Evolutionary conservation across 2,888 invertebrate species (phyloP).

Genomic region (Sminthurinus aureus): DNA sequence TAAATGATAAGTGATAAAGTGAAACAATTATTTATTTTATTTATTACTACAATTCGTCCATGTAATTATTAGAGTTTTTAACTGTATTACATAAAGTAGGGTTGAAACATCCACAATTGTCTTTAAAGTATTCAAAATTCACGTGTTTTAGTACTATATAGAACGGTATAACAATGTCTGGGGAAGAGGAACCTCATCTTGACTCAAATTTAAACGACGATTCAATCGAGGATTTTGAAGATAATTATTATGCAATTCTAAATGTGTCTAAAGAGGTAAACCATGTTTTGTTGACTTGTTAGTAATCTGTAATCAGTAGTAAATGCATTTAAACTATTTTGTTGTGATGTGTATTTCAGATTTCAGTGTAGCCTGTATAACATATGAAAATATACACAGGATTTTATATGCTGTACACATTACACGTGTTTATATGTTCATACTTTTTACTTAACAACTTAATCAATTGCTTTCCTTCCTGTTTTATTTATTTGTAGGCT

Average conservation of each 20-base stretch:
- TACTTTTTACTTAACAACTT: too few species aligned
- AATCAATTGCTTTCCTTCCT: too few species aligned
- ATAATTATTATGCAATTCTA: constrained; percentile 87
- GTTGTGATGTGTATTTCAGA: background rate
- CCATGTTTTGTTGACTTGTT: background rate
- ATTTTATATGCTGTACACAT: background rate
- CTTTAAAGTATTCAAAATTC: background rate
- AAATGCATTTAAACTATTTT: background rate
- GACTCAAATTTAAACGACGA: constrained; percentile 20
- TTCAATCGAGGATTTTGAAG: constrained; percentile 64
- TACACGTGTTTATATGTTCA: background rate
- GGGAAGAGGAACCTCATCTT: background rate
- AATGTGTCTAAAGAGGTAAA: constrained; percentile 68
- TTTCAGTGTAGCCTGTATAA: background rate
- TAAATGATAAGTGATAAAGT: too few species aligned
- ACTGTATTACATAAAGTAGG: too few species aligned
- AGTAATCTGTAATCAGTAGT: background rate
- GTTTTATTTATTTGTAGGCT: constrained; percentile 71
- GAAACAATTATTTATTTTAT: too few species aligned
- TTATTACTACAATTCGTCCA: too few species aligned
- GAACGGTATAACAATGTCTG: constrained; percentile 14
- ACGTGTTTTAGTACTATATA: background rate
- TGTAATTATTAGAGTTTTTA: too few species aligned
- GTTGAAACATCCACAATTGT: background rate
- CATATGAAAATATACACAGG: background rate